Evolutionary conservation across 2,888 invertebrate species (phyloP).

Genomic region (Xestia ashworthii): DNA sequence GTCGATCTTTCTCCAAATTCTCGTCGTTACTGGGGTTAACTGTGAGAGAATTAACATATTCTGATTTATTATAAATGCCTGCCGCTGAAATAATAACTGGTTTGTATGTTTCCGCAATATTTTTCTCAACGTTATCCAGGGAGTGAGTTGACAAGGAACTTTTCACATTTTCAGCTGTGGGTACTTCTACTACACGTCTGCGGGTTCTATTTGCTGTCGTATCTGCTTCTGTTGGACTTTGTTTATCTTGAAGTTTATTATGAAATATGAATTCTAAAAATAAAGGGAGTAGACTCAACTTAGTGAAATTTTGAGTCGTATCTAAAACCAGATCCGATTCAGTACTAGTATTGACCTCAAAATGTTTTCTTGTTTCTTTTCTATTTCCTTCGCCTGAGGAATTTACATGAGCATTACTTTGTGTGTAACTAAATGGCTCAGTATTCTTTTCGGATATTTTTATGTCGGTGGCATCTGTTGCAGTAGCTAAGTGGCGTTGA

Average conservation of each 20-base stretch:
- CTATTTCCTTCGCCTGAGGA: slow-evolving; percentile 17
- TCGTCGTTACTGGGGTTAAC: slow-evolving; percentile 39
- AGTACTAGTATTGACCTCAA: slow-evolving; percentile 31
- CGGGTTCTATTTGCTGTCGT: slow-evolving; percentile 54
- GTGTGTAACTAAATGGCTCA: slow-evolving; percentile 11
- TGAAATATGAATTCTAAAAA: slow-evolving; percentile 80
- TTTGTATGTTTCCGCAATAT: slow-evolving; percentile 56
- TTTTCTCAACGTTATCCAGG: slow-evolving; percentile 36
- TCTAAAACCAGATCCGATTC: slow-evolving; percentile 37
- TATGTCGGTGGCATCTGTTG: slow-evolving; percentile 8
- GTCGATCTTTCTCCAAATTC: slow-evolving; percentile 60
- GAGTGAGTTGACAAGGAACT: slow-evolving; percentile 29
- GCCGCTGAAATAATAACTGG: slow-evolving; percentile 70
- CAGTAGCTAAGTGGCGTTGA: slow-evolving; percentile 44
- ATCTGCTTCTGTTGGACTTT: slow-evolving; percentile 46
- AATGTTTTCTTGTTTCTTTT: slow-evolving; percentile 5
- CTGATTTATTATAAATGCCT: slow-evolving; percentile 63
- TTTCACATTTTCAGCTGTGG: slow-evolving; percentile 45
- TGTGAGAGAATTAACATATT: slow-evolving; percentile 18
- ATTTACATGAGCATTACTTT: slow-evolving; percentile 19
- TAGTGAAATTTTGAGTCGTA: slow-evolving; percentile 53
- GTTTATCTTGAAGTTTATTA: slow-evolving; percentile 60
- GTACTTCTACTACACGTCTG: slow-evolving; percentile 54
- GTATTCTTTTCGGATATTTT: slow-evolving; percentile 28
- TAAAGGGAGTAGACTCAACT: slow-evolving; percentile 73